Base-by-base conservation (phyloP, 2,888 invertebrate species). In the Amaurobius ferox region DNA sequence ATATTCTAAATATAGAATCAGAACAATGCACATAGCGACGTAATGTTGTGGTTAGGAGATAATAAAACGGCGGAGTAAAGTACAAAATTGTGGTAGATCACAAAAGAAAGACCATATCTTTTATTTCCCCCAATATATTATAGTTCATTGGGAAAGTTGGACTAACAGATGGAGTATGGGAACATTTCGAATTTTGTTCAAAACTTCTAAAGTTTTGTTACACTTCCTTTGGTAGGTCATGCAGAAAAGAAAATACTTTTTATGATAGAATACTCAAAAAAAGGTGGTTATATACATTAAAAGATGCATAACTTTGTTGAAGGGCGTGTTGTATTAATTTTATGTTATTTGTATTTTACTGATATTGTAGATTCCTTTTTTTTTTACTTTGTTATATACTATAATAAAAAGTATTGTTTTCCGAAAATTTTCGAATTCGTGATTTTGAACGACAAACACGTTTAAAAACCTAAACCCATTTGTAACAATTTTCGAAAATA, bases 51-150 rank as follows among this genome's bases (percentile, higher is more conserved):
- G 66, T 30, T 62, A 72, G 30, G 23, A 23, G 16, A 55, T 16
- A 55, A 1, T 55, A 55, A 55, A 55, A 11, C 7, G 23, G 23
- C n/a, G 9, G 19, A 19, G 13, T 11, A 30, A n/a, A 55, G 55
- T 66, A 71, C 79, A 61, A 76, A 83, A 76, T 83, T 83, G 81
- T 71, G 81, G 81, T 83, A 40, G 28, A 19, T 83, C 30, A 68
- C 70, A 71, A 83, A 55, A 40, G 55, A 39, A 32, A 23, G 13
- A 64, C 71, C 28, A 55, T 5, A 16, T 35, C 35, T 44, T 44
- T 44, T 6, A 11, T 55, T 23, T 16, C n/a, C 23, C 2, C 23
- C 55, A n/a, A 19, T 5, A 55, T 80, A 35, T 28, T 74, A 40
- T 68, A 68, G 29, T 68, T 68, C 35, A 66, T 39, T 68, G 73